Percentiles rank a stretch among this genome's conserved stretches.
These are phyloP conservation scores for Cinara cedri DNA, from an alignment of 2,888 invertebrate species.

Conservation along the genomic window DNA sequence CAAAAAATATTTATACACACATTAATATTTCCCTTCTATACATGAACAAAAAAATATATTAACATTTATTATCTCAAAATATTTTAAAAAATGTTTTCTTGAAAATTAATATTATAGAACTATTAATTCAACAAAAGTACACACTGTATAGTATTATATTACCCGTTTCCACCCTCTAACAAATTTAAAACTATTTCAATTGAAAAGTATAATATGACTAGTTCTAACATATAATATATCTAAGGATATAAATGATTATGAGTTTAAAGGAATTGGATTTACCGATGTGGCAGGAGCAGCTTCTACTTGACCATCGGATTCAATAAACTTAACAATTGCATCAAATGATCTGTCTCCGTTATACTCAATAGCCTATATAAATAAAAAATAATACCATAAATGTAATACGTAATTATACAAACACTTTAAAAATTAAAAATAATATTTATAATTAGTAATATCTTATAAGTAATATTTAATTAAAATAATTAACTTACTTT, in stretches of 20 bases:
- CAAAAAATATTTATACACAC: conserved; percentile 1
- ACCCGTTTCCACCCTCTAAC: no score
- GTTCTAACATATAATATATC: no score
- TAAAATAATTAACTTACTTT: conserved; percentile 67
- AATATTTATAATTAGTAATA: neutral
- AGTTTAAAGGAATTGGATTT: neutral
- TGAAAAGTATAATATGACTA: no score
- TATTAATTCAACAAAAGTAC: no score
- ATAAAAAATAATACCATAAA: conserved; percentile 34
- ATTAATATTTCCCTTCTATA: no score
- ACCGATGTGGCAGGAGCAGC: conserved; percentile 67
- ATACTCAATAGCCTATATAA: conserved; percentile 77
- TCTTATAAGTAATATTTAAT: neutral
- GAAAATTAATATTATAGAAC: no score
- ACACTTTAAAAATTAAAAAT: neutral
- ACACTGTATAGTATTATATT: no score
- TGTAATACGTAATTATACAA: neutral
- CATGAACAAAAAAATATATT: no score
- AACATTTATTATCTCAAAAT: no score
- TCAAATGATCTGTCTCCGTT: conserved; percentile 94
- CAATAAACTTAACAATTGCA: conserved; percentile 90
- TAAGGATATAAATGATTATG: no score
- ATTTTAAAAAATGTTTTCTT: no score
- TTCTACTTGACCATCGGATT: conserved; percentile 84
- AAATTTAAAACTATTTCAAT: no score